Evolutionary conservation across 1,140 invertebrate species (phyloP).

Genomic region (Drosophila mauritiana): DNA sequence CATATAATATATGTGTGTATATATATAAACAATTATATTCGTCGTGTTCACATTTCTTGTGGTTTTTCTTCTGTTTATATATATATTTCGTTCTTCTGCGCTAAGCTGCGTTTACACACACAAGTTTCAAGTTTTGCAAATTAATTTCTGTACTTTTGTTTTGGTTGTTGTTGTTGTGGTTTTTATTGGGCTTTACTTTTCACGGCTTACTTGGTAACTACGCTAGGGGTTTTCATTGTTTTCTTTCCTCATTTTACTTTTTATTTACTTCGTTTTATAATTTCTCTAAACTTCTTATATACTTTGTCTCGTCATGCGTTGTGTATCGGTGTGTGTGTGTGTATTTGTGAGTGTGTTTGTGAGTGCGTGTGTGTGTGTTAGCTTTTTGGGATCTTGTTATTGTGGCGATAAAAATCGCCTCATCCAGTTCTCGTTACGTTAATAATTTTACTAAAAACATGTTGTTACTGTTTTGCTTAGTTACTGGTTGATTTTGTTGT

Average conservation of each 20-base stretch:
- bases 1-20: slow-evolving; percentile 79
- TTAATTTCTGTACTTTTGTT: slow-evolving; percentile 43
- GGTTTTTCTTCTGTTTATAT: slow-evolving; percentile 54
- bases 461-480: slow-evolving; percentile 50
- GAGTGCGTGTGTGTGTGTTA: slow-evolving; percentile 55
- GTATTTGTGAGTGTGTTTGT: slow-evolving; percentile 39
- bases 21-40: slow-evolving; percentile 81
- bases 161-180: slow-evolving; percentile 33
- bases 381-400: slow-evolving; percentile 25
- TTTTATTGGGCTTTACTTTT: slow-evolving; percentile 57
- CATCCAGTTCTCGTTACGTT: slow-evolving; percentile 57
- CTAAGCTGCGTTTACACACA: slow-evolving; percentile 59
- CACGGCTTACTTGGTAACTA: slow-evolving; percentile 80
- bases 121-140: slow-evolving; percentile 68
- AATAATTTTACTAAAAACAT: slow-evolving; percentile 73
- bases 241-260: slow-evolving; percentile 51
- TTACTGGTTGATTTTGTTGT: slow-evolving; percentile 57
- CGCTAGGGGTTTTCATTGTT: slow-evolving; percentile 71
- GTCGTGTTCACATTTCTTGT: slow-evolving; percentile 54
- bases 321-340: slow-evolving; percentile 53
- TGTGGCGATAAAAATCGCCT: slow-evolving; percentile 50
- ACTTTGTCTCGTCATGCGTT: slow-evolving; percentile 79
- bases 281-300: slow-evolving; percentile 81
- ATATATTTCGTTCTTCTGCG: slow-evolving; percentile 42
- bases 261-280: slow-evolving; percentile 68